Percentiles rank a stretch among this genome's conserved stretches.
phyloP scores from a whole-genome alignment of 2,113 vertebrate genomes.

The Lichenostomus cassidix region DNA sequence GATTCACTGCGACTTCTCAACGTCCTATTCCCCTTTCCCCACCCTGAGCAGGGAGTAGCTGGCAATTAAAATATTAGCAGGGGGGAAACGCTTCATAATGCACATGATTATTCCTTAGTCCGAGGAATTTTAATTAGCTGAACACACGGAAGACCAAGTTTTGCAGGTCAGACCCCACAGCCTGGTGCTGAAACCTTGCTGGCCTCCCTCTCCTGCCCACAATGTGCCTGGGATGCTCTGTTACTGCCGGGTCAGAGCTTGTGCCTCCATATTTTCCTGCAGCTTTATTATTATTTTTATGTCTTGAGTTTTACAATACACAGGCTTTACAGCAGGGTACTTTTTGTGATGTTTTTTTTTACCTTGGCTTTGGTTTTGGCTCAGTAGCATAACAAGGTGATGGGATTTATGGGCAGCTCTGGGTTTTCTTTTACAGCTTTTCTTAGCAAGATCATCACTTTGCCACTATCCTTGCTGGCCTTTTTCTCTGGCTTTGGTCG shows the following conservation, averaged over 20 bases:
- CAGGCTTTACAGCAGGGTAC: not conserved
- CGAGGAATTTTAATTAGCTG: slow-evolving; percentile 37
- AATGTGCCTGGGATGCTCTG: accelerated
- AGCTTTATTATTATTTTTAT: slow-evolving; percentile 32
- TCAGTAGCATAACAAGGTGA: not conserved
- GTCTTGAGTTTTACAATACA: not conserved
- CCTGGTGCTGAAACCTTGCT: not conserved
- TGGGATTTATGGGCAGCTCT: slow-evolving; percentile 11
- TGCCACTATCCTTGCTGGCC: not conserved
- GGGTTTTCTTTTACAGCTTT: slow-evolving; percentile 7
- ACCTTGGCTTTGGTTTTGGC: not conserved
- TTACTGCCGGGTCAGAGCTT: not conserved
- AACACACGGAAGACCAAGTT: not conserved
- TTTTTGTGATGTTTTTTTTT: not conserved
- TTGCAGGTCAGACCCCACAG: not conserved
- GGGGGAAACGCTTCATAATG: slow-evolving; percentile 6
- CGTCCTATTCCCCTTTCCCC: slow-evolving; percentile 4
- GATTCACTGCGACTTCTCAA: not conserved
- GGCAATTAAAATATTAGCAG: slow-evolving; percentile 60
- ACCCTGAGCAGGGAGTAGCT: not conserved
- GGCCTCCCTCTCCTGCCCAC: not conserved
- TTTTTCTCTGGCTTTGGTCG: not conserved
- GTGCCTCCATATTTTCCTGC: not conserved
- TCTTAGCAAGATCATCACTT: slow-evolving; percentile 36
- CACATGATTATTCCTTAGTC: slow-evolving; percentile 18